These are phyloP conservation scores for Watsonalla cultraria DNA, from an alignment of 2,888 invertebrate genomes.

Conservation along the genomic window DNA sequence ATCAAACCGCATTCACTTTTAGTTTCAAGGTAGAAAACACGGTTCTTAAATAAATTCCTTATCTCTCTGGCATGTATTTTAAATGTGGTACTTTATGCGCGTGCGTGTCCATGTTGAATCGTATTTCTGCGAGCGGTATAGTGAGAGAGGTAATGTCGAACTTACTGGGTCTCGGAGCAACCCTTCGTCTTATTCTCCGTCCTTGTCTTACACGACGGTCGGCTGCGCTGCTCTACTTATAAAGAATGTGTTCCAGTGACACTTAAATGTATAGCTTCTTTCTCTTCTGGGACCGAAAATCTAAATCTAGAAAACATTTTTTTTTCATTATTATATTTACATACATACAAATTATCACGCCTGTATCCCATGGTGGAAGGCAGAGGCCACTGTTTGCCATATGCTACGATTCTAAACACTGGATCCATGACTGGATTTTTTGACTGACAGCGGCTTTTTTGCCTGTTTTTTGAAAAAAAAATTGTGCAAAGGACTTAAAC, in stretches of 20 bases:
- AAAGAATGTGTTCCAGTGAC: slow-evolving; percentile 31
- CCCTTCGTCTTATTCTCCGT: slow-evolving; percentile 79
- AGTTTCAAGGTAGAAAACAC: slow-evolving; percentile 18
- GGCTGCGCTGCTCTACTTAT: slow-evolving; percentile 66
- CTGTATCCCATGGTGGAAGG: too few species aligned
- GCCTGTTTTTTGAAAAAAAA: too few species aligned
- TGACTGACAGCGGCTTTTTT: too few species aligned
- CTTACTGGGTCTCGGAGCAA: slow-evolving; percentile 75
- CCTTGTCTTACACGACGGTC: slow-evolving; percentile 77
- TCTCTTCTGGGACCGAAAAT: background rate
- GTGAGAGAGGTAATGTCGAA: slow-evolving; percentile 49
- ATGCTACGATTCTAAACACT: too few species aligned
- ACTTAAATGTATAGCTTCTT: slow-evolving; percentile 11
- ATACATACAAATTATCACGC: too few species aligned
- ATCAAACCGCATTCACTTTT: slow-evolving; percentile 10
- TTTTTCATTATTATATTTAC: too few species aligned
- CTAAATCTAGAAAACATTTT: too few species aligned
- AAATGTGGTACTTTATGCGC: slow-evolving; percentile 73
- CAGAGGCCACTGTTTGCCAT: too few species aligned
- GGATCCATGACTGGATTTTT: too few species aligned
- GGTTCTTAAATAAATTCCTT: slow-evolving; percentile 68
- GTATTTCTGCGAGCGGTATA: slow-evolving; percentile 43
- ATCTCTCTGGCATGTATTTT: slow-evolving; percentile 76
- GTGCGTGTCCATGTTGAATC: slow-evolving; percentile 61
- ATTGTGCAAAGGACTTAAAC: too few species aligned